A percentile compares a stretch with the other conserved stretches of the same genome.
Conservation (phyloP, 1,140 invertebrate species). For the Drosophila virilis region DNA sequence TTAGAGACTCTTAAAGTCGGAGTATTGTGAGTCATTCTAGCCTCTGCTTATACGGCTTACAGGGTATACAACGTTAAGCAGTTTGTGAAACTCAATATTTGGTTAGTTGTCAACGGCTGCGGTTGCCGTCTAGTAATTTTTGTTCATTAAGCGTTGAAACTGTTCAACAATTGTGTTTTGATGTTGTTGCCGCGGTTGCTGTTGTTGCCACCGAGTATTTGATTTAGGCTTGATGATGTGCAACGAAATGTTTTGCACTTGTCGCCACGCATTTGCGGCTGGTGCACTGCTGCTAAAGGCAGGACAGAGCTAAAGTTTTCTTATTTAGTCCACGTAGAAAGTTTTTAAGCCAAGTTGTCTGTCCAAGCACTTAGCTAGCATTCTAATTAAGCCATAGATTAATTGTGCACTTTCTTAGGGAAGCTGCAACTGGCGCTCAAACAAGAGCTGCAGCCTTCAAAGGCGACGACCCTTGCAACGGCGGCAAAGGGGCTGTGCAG, state of each 20-base stretch:
- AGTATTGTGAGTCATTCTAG: not conserved
- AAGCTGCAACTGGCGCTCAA: conserved; percentile 34
- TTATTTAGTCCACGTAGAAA: conserved; percentile 18
- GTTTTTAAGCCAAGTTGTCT: conserved; percentile 23
- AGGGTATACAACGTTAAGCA: not conserved
- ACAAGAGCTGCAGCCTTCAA: conserved; percentile 29
- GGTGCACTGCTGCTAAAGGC: not conserved
- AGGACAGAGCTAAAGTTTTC: conserved; percentile 20
- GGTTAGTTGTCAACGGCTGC: conserved; percentile 16
- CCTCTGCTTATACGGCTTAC: not conserved
- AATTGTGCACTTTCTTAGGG: conserved; percentile 51
- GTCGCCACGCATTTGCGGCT: conserved; percentile 8
- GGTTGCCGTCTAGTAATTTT: conserved; percentile 1
- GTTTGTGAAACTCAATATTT: conserved; percentile 37
- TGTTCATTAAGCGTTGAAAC: conserved; percentile 18
- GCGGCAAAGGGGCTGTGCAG: not conserved
- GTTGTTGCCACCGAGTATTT: conserved; percentile 22
- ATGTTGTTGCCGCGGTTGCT: conserved; percentile 13
- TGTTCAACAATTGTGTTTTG: not conserved
- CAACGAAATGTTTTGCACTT: conserved; percentile 33
- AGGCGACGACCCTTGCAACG: not conserved
- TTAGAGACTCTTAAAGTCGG: too few species aligned
- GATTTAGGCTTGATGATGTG: conserved; percentile 48
- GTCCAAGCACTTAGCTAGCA: conserved; percentile 37
- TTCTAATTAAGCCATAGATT: conserved; percentile 56